phyloP scores from a whole-genome alignment of 1,140 invertebrate species.

The Drosophila tani region DNA sequence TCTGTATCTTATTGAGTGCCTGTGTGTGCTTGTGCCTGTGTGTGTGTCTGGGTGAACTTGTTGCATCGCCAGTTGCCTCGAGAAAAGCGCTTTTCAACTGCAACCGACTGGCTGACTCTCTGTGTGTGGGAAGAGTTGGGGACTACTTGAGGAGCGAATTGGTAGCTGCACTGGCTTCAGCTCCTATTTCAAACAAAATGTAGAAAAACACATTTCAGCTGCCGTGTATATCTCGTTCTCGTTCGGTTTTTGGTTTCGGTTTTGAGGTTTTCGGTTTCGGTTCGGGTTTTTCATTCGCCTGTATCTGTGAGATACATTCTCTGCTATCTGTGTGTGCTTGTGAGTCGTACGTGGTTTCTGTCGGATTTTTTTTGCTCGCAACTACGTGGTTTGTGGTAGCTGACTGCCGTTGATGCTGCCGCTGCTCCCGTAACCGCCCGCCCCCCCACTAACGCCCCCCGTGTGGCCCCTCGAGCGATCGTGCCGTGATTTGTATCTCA shows the following conservation, averaged over 20 bases:
- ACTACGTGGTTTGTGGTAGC: constrained; percentile 80
- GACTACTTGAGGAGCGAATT: constrained; percentile 85
- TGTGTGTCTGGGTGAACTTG: constrained; percentile 73
- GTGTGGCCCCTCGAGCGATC: constrained; percentile 24
- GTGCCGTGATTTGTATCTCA: constrained; percentile 49
- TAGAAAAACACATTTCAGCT: constrained; percentile 84
- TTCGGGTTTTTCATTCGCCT: constrained; percentile 38
- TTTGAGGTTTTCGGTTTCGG: constrained; percentile 39
- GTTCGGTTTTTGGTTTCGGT: constrained; percentile 47
- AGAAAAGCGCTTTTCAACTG: constrained; percentile 72
- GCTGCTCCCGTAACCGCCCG: constrained; percentile 70
- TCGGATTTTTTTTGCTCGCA: constrained; percentile 46
- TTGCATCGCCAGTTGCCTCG: constrained; percentile 72
- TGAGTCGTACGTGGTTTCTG: constrained; percentile 44
- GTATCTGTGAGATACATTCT: constrained; percentile 34
- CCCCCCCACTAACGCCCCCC: constrained; percentile 26
- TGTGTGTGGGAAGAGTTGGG: constrained; percentile 85
- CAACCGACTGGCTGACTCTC: constrained; percentile 38
- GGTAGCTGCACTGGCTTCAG: constrained; percentile 85
- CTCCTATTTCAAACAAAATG: constrained; percentile 85
- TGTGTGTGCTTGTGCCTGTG: constrained; percentile 12
- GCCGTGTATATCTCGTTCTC: constrained; percentile 72
- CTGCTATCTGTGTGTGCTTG: constrained; percentile 9
- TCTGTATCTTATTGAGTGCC: constrained; percentile 24
- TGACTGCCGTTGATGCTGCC: constrained; percentile 63